phyloP scores from a whole-genome alignment of 1,140 invertebrate genomes.

The Zaprionus gabonicus region DNA sequence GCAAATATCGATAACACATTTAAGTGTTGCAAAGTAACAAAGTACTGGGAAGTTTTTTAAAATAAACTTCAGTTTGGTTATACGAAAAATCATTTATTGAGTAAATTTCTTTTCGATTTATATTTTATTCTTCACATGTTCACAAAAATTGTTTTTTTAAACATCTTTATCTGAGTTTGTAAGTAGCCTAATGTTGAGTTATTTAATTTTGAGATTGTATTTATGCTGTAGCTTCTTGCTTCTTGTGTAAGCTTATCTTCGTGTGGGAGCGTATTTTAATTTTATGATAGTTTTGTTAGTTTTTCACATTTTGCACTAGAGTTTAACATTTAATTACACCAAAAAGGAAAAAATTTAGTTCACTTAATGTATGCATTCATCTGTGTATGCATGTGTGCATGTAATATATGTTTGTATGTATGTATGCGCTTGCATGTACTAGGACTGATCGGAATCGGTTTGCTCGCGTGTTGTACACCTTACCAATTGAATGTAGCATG shows the following conservation, averaged over 20 bases:
- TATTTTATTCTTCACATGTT: conserved; percentile 72
- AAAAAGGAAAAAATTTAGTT: conserved; percentile 64
- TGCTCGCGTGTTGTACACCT: neutral
- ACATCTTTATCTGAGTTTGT: conserved; percentile 51
- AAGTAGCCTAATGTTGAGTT: conserved; percentile 50
- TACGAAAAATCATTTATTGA: conserved; percentile 82
- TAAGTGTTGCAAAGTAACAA: neutral
- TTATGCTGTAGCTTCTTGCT: conserved; percentile 12
- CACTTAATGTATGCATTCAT: conserved; percentile 30
- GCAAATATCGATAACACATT: neutral
- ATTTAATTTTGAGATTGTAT: conserved; percentile 35
- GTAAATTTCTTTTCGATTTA: conserved; percentile 76
- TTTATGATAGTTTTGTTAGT: conserved; percentile 14
- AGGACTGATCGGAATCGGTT: conserved; percentile 12
- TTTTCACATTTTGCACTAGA: conserved; percentile 50
- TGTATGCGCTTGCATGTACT: conserved; percentile 18
- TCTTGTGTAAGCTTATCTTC: conserved; percentile 31
- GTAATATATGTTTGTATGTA: conserved; percentile 28
- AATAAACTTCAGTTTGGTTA: conserved; percentile 29
- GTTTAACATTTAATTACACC: conserved; percentile 76
- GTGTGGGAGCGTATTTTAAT: conserved; percentile 25
- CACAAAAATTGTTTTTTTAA: conserved; percentile 61
- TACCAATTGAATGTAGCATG: neutral
- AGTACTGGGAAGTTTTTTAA: neutral
- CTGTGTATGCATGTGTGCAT: conserved; percentile 1